Evolutionary conservation across 2,113 vertebrate species (phyloP), one percentile per base, ranked within the genome.

Genomic region (Campylomormyrus numenius): DNA sequence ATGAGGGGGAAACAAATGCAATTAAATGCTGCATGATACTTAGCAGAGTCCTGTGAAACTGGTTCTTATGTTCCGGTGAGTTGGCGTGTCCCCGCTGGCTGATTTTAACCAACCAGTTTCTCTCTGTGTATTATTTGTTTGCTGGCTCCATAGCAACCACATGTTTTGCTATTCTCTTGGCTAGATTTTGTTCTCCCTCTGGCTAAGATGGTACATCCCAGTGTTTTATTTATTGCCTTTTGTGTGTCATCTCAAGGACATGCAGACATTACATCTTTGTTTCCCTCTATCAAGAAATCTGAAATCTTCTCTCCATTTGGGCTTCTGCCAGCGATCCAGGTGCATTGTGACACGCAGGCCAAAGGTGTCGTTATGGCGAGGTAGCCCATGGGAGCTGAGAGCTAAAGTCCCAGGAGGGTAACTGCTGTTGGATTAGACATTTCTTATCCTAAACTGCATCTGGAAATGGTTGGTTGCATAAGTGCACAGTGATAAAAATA

Each of bases 21-120:
- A 95, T 96, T 96, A 95, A 92, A 90, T 85, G 90, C 91, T 91
- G 92, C 90, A 93, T 95, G 94, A 95, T 95, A 95, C 95, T 95
- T 96, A 94, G 95, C 94, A 89, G 17, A 17, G 91, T 89, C 90
- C 94, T 95, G 94, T 94, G 94, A 95, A 96, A 96, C 95, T 93
- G 92, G 94, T 94, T 95, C 90, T 91, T 91, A 91, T 91, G 91
- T 92, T 92, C 91, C 91, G 91, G 48, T 93, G 93, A 94, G 92
- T 92, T 93, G 93, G 93, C 93, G 91, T 94, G 94, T 96, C 94
- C 93, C 96, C 94, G 86, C 90, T 87, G 95, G 96, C 95, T 94
- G 94, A 95, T 95, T 94, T 94, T 95, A 94, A 39, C 87, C 94
- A 95, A 90, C 89, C 90, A 88, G 92, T 91, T 83, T 93, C 90